Evolutionary conservation across 2,113 vertebrate genomes (phyloP).

Genomic region (Daboia siamensis): DNA sequence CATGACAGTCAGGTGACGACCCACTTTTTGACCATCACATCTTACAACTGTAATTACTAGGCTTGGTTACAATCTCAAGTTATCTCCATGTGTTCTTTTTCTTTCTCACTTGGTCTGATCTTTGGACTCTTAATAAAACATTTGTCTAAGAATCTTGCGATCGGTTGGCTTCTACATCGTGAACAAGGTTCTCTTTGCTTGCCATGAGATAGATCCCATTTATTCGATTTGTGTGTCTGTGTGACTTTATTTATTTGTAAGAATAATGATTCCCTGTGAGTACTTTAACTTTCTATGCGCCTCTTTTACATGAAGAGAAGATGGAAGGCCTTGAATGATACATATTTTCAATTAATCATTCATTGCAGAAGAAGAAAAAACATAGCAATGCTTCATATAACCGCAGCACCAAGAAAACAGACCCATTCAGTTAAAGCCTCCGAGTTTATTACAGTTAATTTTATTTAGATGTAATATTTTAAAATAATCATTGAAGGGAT

Average conservation of each 20-base stretch:
- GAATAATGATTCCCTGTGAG: background rate
- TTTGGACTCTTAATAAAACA: conserved; percentile 31
- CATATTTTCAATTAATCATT: background rate
- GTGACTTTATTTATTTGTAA: conserved; percentile 13
- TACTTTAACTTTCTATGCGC: background rate
- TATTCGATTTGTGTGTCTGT: background rate
- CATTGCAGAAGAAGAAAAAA: no score
- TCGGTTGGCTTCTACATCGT: conserved; percentile 66
- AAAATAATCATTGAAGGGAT: background rate
- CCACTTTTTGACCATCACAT: background rate
- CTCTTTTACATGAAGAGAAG: background rate
- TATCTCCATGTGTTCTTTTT: conserved; percentile 7
- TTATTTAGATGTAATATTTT: background rate
- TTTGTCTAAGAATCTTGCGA: conserved; percentile 48
- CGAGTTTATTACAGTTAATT: background rate
- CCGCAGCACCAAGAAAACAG: background rate
- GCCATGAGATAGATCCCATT: background rate
- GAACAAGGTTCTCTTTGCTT: conserved; percentile 61
- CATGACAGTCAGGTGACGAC: background rate
- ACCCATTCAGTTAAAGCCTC: background rate
- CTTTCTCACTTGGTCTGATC: conserved; percentile 36
- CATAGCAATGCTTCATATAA: background rate
- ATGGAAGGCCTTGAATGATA: background rate
- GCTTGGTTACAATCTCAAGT: background rate
- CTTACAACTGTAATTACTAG: background rate